Evolutionary conservation across 2,797 vertebrate species (phyloP).

Genomic region (Myotis findleyi): DNA sequence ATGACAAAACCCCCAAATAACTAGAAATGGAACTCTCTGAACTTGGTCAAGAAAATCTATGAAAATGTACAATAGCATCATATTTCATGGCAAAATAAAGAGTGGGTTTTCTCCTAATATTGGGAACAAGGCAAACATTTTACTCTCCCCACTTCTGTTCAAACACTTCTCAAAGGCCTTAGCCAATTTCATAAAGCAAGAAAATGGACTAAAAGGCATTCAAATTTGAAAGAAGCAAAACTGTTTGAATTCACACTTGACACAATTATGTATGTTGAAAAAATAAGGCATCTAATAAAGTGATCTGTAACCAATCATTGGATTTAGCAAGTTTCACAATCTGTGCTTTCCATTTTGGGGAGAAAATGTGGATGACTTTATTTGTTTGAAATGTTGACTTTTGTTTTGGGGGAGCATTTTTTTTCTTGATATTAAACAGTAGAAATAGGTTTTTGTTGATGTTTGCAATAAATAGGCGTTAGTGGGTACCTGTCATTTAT

Average conservation of each 20-base stretch:
- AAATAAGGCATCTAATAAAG: neutral
- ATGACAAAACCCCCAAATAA: neutral
- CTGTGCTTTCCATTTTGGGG: neutral
- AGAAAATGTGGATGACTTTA: neutral
- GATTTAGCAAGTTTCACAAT: neutral
- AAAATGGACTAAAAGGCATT: neutral
- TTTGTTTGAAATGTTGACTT: neutral
- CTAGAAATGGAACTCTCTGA: neutral
- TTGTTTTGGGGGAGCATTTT: neutral
- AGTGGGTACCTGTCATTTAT: neutral
- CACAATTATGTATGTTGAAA: neutral
- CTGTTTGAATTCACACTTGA: neutral
- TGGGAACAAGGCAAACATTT: neutral
- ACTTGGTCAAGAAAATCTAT: neutral
- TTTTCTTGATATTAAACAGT: neutral
- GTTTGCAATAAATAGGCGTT: neutral
- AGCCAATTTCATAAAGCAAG: neutral
- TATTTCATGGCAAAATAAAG: neutral
- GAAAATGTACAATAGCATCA: neutral
- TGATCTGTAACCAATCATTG: neutral
- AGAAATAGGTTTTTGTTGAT: neutral
- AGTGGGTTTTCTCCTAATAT: neutral
- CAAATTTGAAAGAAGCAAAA: constrained; percentile 5
- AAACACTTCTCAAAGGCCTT: neutral
- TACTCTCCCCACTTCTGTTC: neutral